A percentile compares a stretch with the other conserved stretches of the same genome.
Conservation (phyloP, 1,140 invertebrate species). For the Grapholita molesta region DNA sequence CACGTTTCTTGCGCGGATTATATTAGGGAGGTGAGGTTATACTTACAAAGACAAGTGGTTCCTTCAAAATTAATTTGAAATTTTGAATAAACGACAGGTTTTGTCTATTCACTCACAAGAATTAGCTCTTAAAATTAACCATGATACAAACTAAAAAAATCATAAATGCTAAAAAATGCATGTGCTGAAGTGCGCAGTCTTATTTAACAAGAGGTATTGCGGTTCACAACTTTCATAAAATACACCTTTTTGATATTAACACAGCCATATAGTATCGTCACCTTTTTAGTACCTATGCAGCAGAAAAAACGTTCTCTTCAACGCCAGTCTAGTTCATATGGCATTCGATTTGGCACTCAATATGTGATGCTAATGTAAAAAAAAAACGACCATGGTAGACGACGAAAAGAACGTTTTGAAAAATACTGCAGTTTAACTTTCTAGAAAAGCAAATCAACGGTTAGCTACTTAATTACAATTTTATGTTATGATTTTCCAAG, state of each 20-base stretch:
- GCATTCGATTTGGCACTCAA: neutral
- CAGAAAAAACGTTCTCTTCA: neutral
- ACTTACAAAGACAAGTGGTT: too few species aligned
- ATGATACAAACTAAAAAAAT: neutral
- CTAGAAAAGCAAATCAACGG: neutral
- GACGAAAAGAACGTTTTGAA: neutral
- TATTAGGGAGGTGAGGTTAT: too few species aligned
- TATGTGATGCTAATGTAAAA: neutral
- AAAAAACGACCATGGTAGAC: too few species aligned
- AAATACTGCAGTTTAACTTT: neutral
- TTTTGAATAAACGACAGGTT: too few species aligned
- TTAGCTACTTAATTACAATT: too few species aligned
- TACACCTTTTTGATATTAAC: slow-evolving; percentile 74
- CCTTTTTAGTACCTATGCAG: slow-evolving; percentile 18
- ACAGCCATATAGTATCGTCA: slow-evolving; percentile 67
- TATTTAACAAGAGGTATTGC: slow-evolving; percentile 68
- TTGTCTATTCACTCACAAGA: neutral
- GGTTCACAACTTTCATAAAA: slow-evolving; percentile 66
- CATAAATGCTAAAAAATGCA: slow-evolving; percentile 42
- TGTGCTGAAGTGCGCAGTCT: slow-evolving; percentile 49
- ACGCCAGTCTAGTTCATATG: neutral
- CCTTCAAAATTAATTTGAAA: too few species aligned
- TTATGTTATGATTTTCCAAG: too few species aligned
- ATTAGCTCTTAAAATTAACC: neutral
- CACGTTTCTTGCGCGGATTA: too few species aligned